Conservation (phyloP, 2,797 vertebrate species). For the Chromobotia macracanthus region DNA sequence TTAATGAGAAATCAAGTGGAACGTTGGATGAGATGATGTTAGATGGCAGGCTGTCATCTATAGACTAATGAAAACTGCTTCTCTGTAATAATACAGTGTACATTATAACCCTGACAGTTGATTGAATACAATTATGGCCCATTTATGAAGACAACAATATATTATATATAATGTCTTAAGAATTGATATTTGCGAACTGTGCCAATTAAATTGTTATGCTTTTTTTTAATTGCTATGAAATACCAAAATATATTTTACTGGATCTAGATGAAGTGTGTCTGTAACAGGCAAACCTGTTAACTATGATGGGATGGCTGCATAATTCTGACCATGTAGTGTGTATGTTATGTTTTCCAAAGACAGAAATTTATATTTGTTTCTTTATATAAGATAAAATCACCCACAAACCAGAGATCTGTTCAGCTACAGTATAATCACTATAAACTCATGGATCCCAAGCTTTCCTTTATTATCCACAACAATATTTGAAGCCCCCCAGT, state of each 20-base stretch:
- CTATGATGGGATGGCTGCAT: no score
- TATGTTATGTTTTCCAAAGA: not conserved
- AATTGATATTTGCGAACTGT: no score
- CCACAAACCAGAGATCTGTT: not conserved
- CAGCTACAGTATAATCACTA: not conserved
- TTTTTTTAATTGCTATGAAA: not conserved
- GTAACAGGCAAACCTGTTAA: no score
- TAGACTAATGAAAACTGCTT: not conserved
- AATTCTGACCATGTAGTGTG: not conserved
- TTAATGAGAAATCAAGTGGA: constrained; percentile 34
- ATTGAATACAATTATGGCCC: not conserved
- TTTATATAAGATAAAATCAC: not conserved
- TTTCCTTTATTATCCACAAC: no score
- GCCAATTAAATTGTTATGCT: no score
- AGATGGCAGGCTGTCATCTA: constrained; percentile 7
- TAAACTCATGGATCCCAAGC: not conserved
- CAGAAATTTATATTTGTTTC: not conserved
- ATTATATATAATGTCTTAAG: not conserved
- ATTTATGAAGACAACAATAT: constrained; percentile 9
- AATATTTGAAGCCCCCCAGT: no score
- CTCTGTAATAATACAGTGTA: not conserved
- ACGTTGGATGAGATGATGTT: constrained; percentile 22
- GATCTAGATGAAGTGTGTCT: not conserved
- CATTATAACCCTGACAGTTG: not conserved
- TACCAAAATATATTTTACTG: not conserved